phyloP scores from a whole-genome alignment of 2,797 vertebrate genomes.

The Lindbergichthys nudifrons region DNA sequence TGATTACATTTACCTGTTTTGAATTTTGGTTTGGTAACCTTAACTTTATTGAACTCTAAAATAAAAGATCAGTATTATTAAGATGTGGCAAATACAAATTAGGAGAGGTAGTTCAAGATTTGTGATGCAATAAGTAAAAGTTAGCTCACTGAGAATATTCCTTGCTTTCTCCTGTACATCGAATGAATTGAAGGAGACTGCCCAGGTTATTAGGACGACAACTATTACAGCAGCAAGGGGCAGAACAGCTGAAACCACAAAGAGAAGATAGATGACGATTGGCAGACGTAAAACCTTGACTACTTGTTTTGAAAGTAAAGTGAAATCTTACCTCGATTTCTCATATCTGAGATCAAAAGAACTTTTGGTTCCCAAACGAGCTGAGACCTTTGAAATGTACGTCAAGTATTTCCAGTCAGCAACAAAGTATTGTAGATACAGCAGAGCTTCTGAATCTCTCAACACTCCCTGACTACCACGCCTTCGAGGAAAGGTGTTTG shows the following conservation, averaged over 20 bases:
- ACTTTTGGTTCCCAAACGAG: neutral
- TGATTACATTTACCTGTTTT: constrained; percentile 8
- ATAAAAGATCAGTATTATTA: constrained; percentile 5
- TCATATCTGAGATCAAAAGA: constrained; percentile 64
- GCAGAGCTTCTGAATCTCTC: constrained; percentile 31
- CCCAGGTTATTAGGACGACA: constrained; percentile 58
- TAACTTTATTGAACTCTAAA: constrained; percentile 2
- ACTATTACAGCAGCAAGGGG: constrained; percentile 23
- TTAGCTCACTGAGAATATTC: constrained; percentile 48
- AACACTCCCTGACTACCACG: neutral
- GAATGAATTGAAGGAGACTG: constrained; percentile 30
- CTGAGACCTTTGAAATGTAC: constrained; percentile 24
- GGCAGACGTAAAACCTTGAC: constrained; percentile 7
- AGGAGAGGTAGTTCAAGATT: neutral
- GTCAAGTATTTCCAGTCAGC: constrained; percentile 26
- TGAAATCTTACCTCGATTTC: constrained; percentile 70
- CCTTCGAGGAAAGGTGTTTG: neutral
- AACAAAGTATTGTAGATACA: neutral
- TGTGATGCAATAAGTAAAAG: constrained; percentile 15
- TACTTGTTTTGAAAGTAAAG: constrained; percentile 5
- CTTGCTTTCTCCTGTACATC: constrained; percentile 17
- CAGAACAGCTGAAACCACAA: constrained; percentile 58
- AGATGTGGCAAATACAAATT: neutral
- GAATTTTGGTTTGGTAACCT: neutral
- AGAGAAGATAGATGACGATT: constrained; percentile 12